phyloP scores from a whole-genome alignment of 2,888 invertebrate species.

The Drosophila antonietae region DNA sequence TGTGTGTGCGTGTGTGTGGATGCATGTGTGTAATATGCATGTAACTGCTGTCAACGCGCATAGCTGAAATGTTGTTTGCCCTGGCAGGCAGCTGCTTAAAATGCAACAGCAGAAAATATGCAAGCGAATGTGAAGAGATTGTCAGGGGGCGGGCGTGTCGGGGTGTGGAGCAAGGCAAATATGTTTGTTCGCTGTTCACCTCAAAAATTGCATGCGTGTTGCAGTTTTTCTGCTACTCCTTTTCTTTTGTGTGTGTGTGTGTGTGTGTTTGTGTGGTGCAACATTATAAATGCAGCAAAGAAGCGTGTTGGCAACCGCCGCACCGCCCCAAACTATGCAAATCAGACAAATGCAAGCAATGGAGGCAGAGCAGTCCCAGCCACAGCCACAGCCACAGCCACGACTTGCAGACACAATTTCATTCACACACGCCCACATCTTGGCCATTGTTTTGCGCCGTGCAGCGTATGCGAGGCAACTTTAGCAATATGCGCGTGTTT shows the following conservation, averaged over 20 bases:
- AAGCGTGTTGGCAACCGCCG: conserved; percentile 36
- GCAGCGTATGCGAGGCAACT: conserved; percentile 64
- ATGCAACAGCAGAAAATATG: conserved; percentile 65
- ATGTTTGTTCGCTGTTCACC: conserved; percentile 51
- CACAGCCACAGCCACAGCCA: background rate
- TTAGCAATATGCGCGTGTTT: conserved; percentile 67
- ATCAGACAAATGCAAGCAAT: conserved; percentile 56
- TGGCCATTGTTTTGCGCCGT: conserved; percentile 50
- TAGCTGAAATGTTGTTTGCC: conserved; percentile 48
- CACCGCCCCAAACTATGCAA: conserved; percentile 67
- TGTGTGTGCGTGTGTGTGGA: conserved; percentile 19
- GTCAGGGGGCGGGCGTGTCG: no score
- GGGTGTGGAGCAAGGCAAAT: background rate
- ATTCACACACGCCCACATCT: conserved; percentile 21
- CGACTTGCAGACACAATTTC: conserved; percentile 9
- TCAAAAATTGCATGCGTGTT: conserved; percentile 69
- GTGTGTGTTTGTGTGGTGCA: conserved; percentile 32
- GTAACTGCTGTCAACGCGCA: conserved; percentile 72
- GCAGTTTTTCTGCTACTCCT: conserved; percentile 31
- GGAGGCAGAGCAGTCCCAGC: background rate
- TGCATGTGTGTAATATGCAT: conserved; percentile 58
- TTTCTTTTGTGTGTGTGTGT: background rate
- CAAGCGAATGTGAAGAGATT: conserved; percentile 1
- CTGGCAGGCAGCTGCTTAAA: conserved; percentile 63
- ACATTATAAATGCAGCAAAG: conserved; percentile 73